Base-by-base conservation (phyloP, 1,140 invertebrate species). In the Drosophila lowei region DNA sequence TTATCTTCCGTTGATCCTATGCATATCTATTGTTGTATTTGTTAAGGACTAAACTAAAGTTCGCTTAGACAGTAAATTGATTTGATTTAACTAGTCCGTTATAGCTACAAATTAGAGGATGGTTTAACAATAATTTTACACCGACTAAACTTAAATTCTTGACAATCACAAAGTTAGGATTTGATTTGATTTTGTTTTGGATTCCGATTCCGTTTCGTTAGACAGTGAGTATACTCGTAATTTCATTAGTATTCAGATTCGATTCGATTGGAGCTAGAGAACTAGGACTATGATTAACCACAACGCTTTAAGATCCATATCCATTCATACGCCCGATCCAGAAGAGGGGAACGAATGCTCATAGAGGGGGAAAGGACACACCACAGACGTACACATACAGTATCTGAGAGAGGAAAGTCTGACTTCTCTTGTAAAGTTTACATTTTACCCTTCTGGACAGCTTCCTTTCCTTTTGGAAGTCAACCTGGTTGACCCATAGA, bases 101-200 rank as follows among this genome's bases (percentile, higher is more conserved):
- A 57, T 66, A 71, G 64, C 81, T 86, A 86, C 64, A 71, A 77
- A 70, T 73, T 44, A 77, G 41, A 73, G 60, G 11, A 50, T 63
- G 58, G 50, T 53, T 72, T 55, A 66, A 83, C 58, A 79, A 70
- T 61, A 60, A 67, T 76, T 74, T 38, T 60, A 65, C 72, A 80
- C 44, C 59, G 44, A 65, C 67, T 67, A 48, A 48, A 86, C 78
- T 78, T 86, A 86, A 86, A 88, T 86, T 86, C 81, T 72, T 86
- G 81, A 78, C 78, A 88, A 86, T 86, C 81, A 86, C 81, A 86
- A 86, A 88, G 70, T 86, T 88, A 75, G 83, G 74, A 81, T 86
- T 86, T 88, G 71, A 68, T 88, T 86, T 78, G 34, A 38, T 38
- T 38, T 38, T 38, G 34, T 13, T 38, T 1, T 18, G 1, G 30